Evolutionary conservation across 2,797 vertebrate genomes (phyloP).

Genomic region (Sebastes ruberrimus): DNA sequence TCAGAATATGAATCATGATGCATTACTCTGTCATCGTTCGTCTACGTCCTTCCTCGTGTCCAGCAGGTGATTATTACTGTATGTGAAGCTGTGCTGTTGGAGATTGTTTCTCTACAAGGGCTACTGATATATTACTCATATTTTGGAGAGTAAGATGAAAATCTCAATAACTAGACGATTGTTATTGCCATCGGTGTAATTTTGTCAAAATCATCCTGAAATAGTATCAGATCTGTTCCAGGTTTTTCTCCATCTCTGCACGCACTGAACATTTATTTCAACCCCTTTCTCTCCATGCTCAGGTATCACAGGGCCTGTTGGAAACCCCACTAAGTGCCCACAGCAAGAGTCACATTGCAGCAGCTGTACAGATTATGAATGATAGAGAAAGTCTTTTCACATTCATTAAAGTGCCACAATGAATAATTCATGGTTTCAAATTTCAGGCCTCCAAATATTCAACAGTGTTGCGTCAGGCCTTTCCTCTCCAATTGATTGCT

Average conservation of each 20-base stretch:
- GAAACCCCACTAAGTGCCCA: conserved; percentile 75
- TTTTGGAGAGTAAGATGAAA: conserved; percentile 11
- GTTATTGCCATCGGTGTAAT: background rate
- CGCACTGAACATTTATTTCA: conserved; percentile 41
- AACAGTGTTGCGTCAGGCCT: conserved; percentile 60
- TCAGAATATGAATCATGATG: background rate
- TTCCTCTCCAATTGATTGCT: conserved; percentile 55
- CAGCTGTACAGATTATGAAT: conserved; percentile 79
- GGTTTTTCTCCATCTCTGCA: conserved; percentile 23
- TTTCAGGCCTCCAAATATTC: conserved; percentile 71
- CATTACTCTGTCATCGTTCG: conserved; percentile 2
- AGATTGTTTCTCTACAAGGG: conserved; percentile 8
- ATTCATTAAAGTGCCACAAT: conserved; percentile 78
- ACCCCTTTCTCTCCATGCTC: conserved; percentile 20
- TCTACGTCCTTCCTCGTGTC: conserved; percentile 1
- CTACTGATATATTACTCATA: conserved; percentile 3
- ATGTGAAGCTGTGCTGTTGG: background rate
- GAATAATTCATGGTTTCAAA: conserved; percentile 81
- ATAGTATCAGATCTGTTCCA: conserved; percentile 28
- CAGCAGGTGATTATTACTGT: background rate
- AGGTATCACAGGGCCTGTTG: conserved; percentile 56
- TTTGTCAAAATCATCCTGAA: conserved; percentile 15
- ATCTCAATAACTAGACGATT: conserved; percentile 4
- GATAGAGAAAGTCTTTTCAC: conserved; percentile 79
- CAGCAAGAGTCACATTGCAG: conserved; percentile 73